Evolutionary conservation across 2,113 vertebrate species (phyloP).

Genomic region (Artemisiospiza belli): DNA sequence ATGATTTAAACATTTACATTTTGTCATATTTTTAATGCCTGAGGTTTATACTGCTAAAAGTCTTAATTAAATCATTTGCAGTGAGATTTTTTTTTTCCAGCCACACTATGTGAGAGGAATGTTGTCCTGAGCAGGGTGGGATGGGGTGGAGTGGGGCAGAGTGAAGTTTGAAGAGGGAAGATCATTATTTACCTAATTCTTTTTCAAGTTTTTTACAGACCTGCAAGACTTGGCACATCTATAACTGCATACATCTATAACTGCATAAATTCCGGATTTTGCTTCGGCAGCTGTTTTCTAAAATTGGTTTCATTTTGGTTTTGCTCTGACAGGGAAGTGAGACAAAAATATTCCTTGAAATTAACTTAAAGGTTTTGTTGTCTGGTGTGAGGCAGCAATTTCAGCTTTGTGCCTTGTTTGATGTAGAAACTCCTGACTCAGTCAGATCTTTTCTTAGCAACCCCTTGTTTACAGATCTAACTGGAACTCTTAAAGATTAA

Average conservation of each 20-base stretch:
- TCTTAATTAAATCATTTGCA: background rate
- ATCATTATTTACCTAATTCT: background rate
- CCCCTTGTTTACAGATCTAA: background rate
- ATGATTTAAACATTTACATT: background rate
- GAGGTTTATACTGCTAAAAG: background rate
- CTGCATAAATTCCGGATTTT: background rate
- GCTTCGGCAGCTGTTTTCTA: background rate
- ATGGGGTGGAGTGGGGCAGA: background rate
- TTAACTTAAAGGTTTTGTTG: background rate
- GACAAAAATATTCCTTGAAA: background rate
- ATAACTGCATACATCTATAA: background rate
- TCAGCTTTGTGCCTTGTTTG: background rate
- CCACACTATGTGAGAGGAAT: background rate
- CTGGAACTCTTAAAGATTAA: background rate
- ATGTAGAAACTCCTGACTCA: background rate
- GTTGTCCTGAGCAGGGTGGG: background rate
- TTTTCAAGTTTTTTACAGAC: background rate
- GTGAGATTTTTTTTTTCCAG: background rate
- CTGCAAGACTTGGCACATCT: background rate
- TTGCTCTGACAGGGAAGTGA: background rate
- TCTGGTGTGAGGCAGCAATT: background rate
- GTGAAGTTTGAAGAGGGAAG: background rate
- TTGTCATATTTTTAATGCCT: background rate
- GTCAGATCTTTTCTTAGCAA: background rate
- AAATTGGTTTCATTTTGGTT: background rate